phyloP scores from a whole-genome alignment of 1,140 invertebrate species.

The Triops longicaudatus region DNA sequence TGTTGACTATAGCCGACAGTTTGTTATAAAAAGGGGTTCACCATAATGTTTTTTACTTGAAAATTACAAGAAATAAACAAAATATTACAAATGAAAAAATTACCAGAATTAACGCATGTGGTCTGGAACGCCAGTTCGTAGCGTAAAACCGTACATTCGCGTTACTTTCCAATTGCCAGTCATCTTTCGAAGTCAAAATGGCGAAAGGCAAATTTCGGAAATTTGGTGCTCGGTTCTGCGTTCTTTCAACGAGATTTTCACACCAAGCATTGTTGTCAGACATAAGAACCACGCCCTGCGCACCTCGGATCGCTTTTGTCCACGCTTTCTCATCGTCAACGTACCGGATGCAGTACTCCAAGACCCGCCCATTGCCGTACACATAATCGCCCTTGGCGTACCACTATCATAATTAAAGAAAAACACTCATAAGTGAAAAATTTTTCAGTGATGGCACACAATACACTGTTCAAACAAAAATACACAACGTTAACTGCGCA shows the following conservation, averaged over 20 bases:
- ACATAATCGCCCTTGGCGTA: not conserved
- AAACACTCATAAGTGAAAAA: not conserved
- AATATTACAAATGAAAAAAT: not conserved
- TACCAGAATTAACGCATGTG: not conserved
- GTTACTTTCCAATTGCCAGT: not conserved
- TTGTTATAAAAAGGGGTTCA: no score
- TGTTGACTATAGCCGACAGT: no score
- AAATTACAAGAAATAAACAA: no score
- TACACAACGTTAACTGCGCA: no score
- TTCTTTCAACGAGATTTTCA: not conserved
- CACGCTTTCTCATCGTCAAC: not conserved
- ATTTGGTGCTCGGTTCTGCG: not conserved
- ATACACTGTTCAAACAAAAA: no score
- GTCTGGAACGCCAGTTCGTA: not conserved
- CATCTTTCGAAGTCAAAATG: not conserved
- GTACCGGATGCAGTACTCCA: not conserved
- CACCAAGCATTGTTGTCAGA: not conserved
- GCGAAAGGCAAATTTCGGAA: not conserved
- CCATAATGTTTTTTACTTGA: no score
- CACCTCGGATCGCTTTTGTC: not conserved
- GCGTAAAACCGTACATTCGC: not conserved
- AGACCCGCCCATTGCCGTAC: conserved; percentile 1
- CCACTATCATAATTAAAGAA: not conserved
- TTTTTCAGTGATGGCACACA: no score
- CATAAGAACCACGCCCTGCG: not conserved